These are phyloP conservation scores for Gonocerus acuteangulatus DNA, from an alignment of 2,888 invertebrate genomes.

Conservation along the genomic window DNA sequence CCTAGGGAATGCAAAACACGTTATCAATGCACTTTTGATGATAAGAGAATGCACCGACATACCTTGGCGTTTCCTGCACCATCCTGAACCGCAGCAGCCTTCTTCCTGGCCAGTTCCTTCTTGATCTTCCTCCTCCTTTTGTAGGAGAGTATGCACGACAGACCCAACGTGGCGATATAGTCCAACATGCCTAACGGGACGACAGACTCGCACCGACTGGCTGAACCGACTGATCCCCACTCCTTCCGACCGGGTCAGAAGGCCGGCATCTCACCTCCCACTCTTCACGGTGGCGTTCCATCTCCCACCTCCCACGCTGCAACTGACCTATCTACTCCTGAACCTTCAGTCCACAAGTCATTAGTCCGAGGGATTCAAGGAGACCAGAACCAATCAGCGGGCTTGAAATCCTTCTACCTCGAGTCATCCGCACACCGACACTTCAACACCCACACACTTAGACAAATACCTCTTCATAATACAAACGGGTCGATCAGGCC, in stretches of 20 bases:
- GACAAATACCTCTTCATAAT: no score
- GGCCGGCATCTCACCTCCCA: not conserved
- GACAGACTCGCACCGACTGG: not conserved
- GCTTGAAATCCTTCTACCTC: no score
- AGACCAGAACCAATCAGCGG: no score
- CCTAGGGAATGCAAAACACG: no score
- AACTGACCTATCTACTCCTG: no score
- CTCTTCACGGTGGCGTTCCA: not conserved
- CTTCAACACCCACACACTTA: no score
- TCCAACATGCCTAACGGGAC: not conserved
- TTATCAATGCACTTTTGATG: no score
- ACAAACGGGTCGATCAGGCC: no score
- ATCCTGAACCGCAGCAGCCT: not conserved
- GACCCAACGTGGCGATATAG: not conserved
- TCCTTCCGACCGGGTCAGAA: not conserved
- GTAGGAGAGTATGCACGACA: not conserved
- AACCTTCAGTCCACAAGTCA: no score
- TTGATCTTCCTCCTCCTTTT: not conserved
- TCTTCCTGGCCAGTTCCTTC: not conserved
- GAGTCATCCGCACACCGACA: no score
- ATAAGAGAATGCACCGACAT: no score
- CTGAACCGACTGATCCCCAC: not conserved
- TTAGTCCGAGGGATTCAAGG: no score
- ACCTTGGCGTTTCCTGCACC: not conserved
- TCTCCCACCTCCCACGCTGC: not conserved